Base-by-base conservation (phyloP, 2,797 vertebrate species). In the Rhabdomys pumilio region DNA sequence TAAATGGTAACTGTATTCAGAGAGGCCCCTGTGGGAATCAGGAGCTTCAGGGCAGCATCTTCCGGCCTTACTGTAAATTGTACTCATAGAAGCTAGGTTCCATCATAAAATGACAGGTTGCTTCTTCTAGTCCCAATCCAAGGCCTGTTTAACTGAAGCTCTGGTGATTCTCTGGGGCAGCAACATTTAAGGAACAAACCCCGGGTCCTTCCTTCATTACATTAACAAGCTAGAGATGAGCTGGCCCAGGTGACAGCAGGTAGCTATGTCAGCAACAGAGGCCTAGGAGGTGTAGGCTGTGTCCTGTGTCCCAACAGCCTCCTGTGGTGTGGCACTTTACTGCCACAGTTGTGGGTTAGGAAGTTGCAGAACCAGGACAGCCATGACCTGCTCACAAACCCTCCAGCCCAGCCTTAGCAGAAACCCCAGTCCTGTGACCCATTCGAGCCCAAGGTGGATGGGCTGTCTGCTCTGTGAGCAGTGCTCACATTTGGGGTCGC, bases 141-240 rank as follows among this genome's bases (percentile, higher is more conserved):
- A 98, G 96, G 97, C 95, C 90, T 61, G 93, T 98, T 98, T 97
- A 97, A 98, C 97, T 97, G 83, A 98, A 94, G 97, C 97, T 97
- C 97, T 97, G 96, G 97, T 96, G 97, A 93, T 97, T 97, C 97
- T 98, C 93, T 94, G 94, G 97, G 97, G 97, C 97, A 95, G 79
- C 94, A 29, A 29, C 97, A 97, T 97, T 98, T 98, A 98, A 96
- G 97, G 97, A 96, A 97, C 97, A 98, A 92, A 94, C 95, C 90
- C 89, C 98, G 96, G 92, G 95, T 97, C 97, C 93, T 95, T 98
- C 97, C 96, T 96, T 93, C 69, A 41, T n/a, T 41, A 9, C 69
- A 41, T n/a, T 41, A 9, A 9, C 69, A 41, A 22, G 19, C n/a
- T 73, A 19, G 69, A 4, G 19, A 38, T 41, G 69, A 38, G n/a